phyloP scores from a whole-genome alignment of 2,113 vertebrate species.

The Steatornis caripensis region DNA sequence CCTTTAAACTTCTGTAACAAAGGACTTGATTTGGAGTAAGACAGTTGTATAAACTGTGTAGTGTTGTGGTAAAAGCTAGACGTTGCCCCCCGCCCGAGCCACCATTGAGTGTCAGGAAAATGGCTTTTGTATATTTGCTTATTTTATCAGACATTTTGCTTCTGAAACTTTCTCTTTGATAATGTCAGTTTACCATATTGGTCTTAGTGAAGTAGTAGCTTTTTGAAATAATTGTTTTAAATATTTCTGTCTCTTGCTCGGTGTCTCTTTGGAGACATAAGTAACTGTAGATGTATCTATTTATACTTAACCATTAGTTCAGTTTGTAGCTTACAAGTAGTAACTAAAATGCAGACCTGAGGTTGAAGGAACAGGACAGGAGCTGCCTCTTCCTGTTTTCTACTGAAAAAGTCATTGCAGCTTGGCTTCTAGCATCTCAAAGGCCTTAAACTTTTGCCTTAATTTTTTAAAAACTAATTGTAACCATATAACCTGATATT shows the following conservation, averaged over 20 bases:
- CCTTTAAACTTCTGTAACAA: neutral
- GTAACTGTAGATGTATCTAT: neutral
- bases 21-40: neutral
- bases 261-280: neutral
- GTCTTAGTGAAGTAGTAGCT: neutral
- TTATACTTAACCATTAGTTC: neutral
- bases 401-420: neutral
- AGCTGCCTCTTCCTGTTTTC: neutral
- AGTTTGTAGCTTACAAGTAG: neutral
- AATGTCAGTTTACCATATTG: neutral
- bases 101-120: neutral
- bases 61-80: neutral
- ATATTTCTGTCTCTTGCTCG: neutral
- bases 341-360: neutral
- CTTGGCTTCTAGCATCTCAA: neutral
- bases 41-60: neutral
- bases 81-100: too few relatives aligned
- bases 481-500: neutral
- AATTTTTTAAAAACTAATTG: accelerated
- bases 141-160: neutral
- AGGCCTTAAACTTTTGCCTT: neutral
- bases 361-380: neutral
- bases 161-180: neutral
- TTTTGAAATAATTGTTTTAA: neutral
- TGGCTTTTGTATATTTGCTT: neutral